These are phyloP conservation scores for Amphibalanus amphitrite DNA, from an alignment of 1,140 invertebrate genomes.

Conservation along the genomic window DNA sequence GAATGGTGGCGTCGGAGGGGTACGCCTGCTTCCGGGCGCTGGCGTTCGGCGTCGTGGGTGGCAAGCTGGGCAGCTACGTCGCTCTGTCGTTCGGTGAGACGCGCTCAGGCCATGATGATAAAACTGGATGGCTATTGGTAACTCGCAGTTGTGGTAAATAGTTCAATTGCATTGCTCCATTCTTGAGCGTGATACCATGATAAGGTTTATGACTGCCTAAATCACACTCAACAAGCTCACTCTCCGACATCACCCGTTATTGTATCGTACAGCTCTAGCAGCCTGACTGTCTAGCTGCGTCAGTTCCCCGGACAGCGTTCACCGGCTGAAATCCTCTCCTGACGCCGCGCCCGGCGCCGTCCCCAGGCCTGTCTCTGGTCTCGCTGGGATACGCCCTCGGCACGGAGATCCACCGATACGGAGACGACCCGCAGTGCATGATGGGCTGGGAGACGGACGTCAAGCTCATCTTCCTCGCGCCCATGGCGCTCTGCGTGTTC, in stretches of 20 bases:
- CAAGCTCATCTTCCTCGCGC: neutral
- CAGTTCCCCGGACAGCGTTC: no score
- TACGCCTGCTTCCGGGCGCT: conserved; percentile 22
- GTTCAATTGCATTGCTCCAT: no score
- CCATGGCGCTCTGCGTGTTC: neutral
- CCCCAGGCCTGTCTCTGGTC: conserved; percentile 9
- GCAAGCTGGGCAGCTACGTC: conserved; percentile 19
- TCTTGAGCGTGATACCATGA: no score
- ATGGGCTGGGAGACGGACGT: conserved; percentile 8
- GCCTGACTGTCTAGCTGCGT: no score
- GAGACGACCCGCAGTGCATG: conserved; percentile 18
- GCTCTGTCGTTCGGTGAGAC: conserved; percentile 19
- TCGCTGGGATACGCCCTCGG: conserved; percentile 12
- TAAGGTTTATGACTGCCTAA: no score
- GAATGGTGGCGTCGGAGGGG: conserved; percentile 19
- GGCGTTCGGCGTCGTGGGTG: conserved; percentile 21
- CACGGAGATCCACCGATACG: conserved; percentile 13
- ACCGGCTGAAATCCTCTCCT: no score
- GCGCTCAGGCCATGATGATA: neutral
- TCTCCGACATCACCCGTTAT: no score
- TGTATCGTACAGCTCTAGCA: no score
- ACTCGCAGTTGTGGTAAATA: no score
- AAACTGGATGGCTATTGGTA: no score
- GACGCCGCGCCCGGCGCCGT: neutral
- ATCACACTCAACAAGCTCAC: no score